A percentile compares a stretch with the other conserved stretches of the same genome.
Evolutionary conservation across 2,797 vertebrate genomes (phyloP).

Genomic region (Phoeniculus purpureus): DNA sequence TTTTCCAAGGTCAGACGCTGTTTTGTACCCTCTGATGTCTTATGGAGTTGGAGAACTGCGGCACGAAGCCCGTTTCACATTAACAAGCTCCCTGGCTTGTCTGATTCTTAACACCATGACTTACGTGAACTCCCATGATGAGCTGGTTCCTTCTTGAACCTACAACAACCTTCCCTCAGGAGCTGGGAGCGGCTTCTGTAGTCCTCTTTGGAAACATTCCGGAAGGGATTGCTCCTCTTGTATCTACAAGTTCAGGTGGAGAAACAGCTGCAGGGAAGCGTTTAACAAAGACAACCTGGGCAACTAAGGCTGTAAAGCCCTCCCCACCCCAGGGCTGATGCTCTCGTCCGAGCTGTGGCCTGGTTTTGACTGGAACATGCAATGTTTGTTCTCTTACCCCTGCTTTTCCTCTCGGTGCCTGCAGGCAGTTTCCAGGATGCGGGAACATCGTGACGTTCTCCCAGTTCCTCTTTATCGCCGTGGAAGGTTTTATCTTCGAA

Average conservation of each 20-base stretch:
- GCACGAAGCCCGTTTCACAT: not conserved
- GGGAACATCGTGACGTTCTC: conserved; percentile 97
- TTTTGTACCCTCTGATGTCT: not conserved
- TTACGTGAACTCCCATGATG: not conserved
- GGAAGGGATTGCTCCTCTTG: not conserved
- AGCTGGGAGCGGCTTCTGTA: not conserved
- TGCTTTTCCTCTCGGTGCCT: not conserved
- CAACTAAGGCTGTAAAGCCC: not conserved
- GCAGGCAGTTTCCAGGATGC: conserved; percentile 92
- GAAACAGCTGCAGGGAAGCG: not conserved
- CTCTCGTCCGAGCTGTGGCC: not conserved
- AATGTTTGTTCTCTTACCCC: not conserved
- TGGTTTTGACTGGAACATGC: not conserved
- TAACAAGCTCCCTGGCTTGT: not conserved
- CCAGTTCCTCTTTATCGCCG: conserved; percentile 92
- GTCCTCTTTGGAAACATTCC: not conserved
- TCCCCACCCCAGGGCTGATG: not conserved
- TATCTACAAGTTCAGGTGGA: not conserved
- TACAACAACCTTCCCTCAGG: not conserved
- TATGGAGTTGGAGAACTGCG: not conserved
- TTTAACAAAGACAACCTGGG: not conserved
- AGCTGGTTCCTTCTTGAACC: not conserved
- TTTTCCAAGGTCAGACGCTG: not conserved
- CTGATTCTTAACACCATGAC: not conserved
- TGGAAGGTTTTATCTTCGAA: conserved; percentile 94